A percentile compares a stretch with the other conserved stretches of the same genome.
Evolutionary conservation across 64 coral and sea anemone genomes (phyloP).

Genomic region (Anthopleura sola): DNA sequence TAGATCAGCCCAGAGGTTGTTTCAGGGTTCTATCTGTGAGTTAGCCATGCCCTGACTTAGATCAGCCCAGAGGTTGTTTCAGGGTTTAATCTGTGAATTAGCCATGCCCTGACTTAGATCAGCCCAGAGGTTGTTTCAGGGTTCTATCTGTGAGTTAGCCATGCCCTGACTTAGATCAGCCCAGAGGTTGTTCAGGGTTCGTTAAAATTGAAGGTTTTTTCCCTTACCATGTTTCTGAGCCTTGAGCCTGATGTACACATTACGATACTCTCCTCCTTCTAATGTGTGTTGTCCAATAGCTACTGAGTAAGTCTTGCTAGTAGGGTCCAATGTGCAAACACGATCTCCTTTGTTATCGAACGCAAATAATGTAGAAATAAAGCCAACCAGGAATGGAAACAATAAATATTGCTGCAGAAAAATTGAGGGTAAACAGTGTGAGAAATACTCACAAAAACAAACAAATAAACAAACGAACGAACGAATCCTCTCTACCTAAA

Average conservation of each 20-base stretch:
- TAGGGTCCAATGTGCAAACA: constrained; percentile 54
- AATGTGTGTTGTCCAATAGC: constrained; percentile 41
- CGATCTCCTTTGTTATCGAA: constrained; percentile 89
- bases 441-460: not conserved
- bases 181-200: too few species aligned
- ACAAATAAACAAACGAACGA: not conserved
- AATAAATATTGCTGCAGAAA: constrained; percentile 74
- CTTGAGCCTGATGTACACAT: constrained; percentile 95
- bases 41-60: too few species aligned
- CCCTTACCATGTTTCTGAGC: constrained; percentile 94
- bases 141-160: too few species aligned
- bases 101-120: too few species aligned
- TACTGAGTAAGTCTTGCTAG: constrained; percentile 38
- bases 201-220: too few species aligned
- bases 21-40: too few species aligned
- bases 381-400: constrained; percentile 50
- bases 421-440: not conserved
- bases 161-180: too few species aligned
- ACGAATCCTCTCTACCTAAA: not conserved
- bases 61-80: too few species aligned
- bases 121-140: too few species aligned
- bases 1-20: too few species aligned
- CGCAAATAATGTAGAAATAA: constrained; percentile 63
- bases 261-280: constrained; percentile 56
- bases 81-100: too few species aligned